Base-by-base conservation (phyloP, 2,113 vertebrate genomes). In the Rhinoderma darwinii region DNA sequence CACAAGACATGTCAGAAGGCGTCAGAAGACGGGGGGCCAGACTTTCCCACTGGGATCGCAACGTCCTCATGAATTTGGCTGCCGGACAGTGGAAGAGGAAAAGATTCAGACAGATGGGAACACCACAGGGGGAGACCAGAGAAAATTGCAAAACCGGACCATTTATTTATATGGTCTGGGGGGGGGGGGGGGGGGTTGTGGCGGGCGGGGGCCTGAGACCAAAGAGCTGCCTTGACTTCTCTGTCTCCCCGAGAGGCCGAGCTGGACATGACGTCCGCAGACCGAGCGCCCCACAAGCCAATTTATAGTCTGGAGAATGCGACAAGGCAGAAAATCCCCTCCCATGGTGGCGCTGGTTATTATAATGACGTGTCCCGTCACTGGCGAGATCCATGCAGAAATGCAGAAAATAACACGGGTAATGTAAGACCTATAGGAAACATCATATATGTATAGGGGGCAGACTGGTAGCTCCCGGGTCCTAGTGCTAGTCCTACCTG, bases 91-190 rank as follows among this genome's bases (percentile, higher is more conserved):
- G 50, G 51, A 43, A 35, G 39, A 66, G 86, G 79, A 75, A 88
- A 56, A 0, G 0, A n/a, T 43, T 51, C 87, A 86, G 84, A 77
- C 85, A 15, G 81, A 30, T 72, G 61, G 73, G 80, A 75, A 20
- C 41, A 14, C 88, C 89, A 18, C 92, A 51, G 84, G 27, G n/a
- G n/a, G n/a, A n/a, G n/a, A n/a, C n/a, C n/a, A n/a, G n/a, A 18
- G 39, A 82, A 63, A 50, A 68, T 44, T 44, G 37, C 22, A 51
- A 72, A 72, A 66, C 72, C 12, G 6, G 22, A 72, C 43, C n/a
- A 47, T 83, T 83, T 77, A 27, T 25, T 22, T 74, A 39, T 11
- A 35, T 41, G 70, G 70, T 66, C 25, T 27, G 15, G 1, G 17
- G 18, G 14, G 37, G 35, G 6, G 17, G 37, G 22, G 20, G 74